phyloP scores from a whole-genome alignment of 2,888 invertebrate genomes.

The Polyploca ridens region DNA sequence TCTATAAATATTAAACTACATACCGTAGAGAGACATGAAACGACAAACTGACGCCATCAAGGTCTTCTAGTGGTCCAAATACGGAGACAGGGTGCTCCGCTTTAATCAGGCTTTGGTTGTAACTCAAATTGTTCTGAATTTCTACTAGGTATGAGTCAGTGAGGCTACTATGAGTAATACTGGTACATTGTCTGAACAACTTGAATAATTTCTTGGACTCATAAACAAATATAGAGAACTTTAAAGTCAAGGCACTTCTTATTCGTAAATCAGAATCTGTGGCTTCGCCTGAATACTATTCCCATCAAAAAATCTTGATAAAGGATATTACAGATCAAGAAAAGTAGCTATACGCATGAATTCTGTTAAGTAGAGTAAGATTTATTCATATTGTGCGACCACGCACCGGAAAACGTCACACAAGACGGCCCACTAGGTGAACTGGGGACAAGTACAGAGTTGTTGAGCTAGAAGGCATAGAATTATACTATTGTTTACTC shows the following conservation, averaged over 20 bases:
- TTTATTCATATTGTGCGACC: constrained; percentile 3
- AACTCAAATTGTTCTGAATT: constrained; percentile 23
- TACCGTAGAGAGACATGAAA: constrained; percentile 27
- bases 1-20: constrained; percentile 38
- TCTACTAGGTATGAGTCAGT: constrained; percentile 24
- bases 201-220: background rate
- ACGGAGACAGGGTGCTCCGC: constrained; percentile 23
- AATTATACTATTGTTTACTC: background rate
- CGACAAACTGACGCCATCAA: constrained; percentile 35
- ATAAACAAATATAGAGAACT: background rate
- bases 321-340: background rate
- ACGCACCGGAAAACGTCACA: constrained; percentile 4
- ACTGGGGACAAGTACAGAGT: background rate
- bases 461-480: background rate
- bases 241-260: too few species aligned
- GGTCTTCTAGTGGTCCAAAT: constrained; percentile 49
- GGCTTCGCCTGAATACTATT: background rate
- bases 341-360: background rate
- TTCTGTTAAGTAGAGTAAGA: background rate
- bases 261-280: too few species aligned
- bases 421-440: background rate
- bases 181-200: background rate
- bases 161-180: background rate
- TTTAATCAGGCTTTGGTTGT: constrained; percentile 27
- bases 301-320: background rate